Evolutionary conservation across 1,140 invertebrate genomes (phyloP), one percentile per base, ranked within the genome.

Genomic region (Drosophila equinoxialis): DNA sequence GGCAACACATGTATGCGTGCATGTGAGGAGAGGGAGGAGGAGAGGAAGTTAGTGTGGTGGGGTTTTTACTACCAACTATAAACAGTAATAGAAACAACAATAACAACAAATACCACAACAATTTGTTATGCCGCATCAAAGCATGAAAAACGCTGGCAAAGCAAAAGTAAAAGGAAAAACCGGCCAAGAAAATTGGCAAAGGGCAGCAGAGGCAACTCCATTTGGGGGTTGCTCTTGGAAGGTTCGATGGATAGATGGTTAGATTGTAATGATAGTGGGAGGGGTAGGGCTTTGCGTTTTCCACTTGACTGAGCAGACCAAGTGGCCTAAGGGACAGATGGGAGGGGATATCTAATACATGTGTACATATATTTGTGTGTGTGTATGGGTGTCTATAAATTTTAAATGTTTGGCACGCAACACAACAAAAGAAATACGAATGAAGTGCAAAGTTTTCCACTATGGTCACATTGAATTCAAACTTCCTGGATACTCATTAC

Each of bases 121-220:
- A 77, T 79, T 79, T 79, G 77, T 77, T 66, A 79, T 66, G 77
- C 74, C 77, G 70, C 65, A 79, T 79, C 70, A 79, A 79, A 77
- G 74, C 77, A 77, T 79, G 77, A 79, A 79, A 73, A 68, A 68
- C 77, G 68, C 68, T 58, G n/a, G 61, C 60, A 71, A 65, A 54
- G 73, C 73, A 62, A 75, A 74, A 73, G 45, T 11, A 39, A 68
- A 65, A 54, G 68, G 68, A 62, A 79, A 74, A 78, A 68, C 33
- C 39, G 20, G 65, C 65, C 61, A 77, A 77, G 42, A 35, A 65
- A 67, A 67, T 37, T 62, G 59, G 7, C 35, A 45, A 61, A 41
- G 37, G 65, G 48, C 33, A 14, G 26, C 71, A 70, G 48, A 35
- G 10, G 39, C 71, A 74, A 77, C 71, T 74, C 74, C 64, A 78